Evolutionary conservation across 2,888 invertebrate species (phyloP), one percentile per base, ranked within the genome.

Genomic region (Volucella inanis): DNA sequence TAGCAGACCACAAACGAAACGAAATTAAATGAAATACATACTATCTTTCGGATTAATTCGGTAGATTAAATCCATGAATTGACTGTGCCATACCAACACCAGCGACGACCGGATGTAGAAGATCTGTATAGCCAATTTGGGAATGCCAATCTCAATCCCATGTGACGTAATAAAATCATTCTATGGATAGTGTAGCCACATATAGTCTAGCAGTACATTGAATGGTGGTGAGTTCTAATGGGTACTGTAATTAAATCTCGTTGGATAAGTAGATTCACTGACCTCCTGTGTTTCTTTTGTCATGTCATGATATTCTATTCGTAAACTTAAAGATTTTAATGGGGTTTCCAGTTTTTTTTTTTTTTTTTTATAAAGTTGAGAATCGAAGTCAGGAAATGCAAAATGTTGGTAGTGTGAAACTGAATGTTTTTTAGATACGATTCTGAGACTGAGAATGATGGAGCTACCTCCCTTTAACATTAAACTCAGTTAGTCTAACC

Each of bases 11-110:
- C 75, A 76, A 76, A 67, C 67, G 50, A 67, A 76, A 76, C 59
- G 75, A 67, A 76, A 76, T 76, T 45, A 67, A 76, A 76, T 76
- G 75, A 76, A 76, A 76, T 76, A 76, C 38, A 76, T 76, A 76
- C 38, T 76, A 76, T 67, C 59, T 67, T 52, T 39, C 31, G 59
- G 50, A 50, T 76, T 76, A 59, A 59, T 76, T 76, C 57, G 67
- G 31, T 18, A 76, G 59, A 76, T 67, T 50, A 59, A 59, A 45
- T 76, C 50, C 39, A 50, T 76, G 67, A 76, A 67, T 52, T 50
- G 22, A 14, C 14, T 22, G 62, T 39, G 14, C 14, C 57, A 64
- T 41, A 38, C 39, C 50, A 50, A 49, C 31, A 31, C 31, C 39
- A 14, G 41, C 31, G 39, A 47, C 15, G 55, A n/a, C 38, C 2